phyloP scores from a whole-genome alignment of 2,888 invertebrate species.

The Rhogogaster chlorosoma region DNA sequence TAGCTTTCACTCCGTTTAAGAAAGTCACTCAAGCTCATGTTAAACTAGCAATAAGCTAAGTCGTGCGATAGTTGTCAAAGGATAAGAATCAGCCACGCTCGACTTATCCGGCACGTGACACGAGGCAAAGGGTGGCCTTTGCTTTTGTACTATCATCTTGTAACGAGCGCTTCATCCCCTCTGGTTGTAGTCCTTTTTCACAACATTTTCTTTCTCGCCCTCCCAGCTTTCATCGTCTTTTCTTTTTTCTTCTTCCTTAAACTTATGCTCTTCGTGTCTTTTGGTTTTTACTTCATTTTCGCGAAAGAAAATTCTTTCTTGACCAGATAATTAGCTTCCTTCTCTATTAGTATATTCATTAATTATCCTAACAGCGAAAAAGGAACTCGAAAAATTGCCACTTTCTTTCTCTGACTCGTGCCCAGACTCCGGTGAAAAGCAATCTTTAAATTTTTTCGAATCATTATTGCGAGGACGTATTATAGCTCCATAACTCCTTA shows the following conservation, averaged over 20 bases:
- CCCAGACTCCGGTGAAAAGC: no score
- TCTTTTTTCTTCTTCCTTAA: not conserved
- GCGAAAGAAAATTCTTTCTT: no score
- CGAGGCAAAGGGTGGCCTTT: not conserved
- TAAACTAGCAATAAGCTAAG: not conserved
- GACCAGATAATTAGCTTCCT: not conserved
- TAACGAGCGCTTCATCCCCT: slow-evolving; percentile 30
- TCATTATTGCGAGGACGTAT: slow-evolving; percentile 3
- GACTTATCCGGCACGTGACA: slow-evolving; percentile 16
- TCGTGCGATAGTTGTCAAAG: slow-evolving; percentile 12
- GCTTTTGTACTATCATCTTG: slow-evolving; percentile 31
- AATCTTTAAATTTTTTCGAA: slow-evolving; percentile 23
- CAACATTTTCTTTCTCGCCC: not conserved
- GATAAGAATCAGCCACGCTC: slow-evolving; percentile 14
- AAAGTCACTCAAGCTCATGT: not conserved
- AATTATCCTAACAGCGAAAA: not conserved
- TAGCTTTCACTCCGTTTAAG: not conserved
- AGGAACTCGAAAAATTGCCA: not conserved
- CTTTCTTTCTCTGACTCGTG: not conserved
- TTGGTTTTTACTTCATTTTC: no score
- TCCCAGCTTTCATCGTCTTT: not conserved
- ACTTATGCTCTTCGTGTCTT: no score
- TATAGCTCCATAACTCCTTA: slow-evolving; percentile 47
- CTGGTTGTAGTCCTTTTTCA: not conserved
- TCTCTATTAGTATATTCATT: not conserved